Conservation (phyloP, 2,113 vertebrate genomes). For the Rousettus leschenaultii region DNA sequence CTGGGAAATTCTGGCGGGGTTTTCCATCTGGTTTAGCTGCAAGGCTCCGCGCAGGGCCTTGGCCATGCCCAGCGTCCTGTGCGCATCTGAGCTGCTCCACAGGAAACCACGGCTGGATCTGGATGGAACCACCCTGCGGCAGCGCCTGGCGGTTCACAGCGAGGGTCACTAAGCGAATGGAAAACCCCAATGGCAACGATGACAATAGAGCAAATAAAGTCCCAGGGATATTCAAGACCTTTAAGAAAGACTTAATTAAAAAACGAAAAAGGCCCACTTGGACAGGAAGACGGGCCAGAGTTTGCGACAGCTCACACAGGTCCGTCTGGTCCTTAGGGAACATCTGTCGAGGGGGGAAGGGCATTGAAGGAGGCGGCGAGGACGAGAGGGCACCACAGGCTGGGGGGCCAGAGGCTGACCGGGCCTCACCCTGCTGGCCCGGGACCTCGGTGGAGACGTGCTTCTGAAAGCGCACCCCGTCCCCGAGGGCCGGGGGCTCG, state of each 20-base stretch:
- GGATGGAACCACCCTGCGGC: rapidly evolving
- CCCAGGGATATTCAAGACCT: rapidly evolving
- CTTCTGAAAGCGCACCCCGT: rapidly evolving
- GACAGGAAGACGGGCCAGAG: rapidly evolving
- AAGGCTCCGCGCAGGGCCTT: neutral
- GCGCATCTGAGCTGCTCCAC: rapidly evolving
- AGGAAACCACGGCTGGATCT: rapidly evolving
- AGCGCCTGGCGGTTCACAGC: rapidly evolving
- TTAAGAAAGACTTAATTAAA: neutral
- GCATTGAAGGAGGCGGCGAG: neutral
- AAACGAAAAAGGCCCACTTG: neutral
- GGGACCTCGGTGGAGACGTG: neutral
- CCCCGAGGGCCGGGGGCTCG: too few species aligned
- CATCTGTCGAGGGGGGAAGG: too few species aligned
- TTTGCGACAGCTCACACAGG: rapidly evolving
- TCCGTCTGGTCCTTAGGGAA: rapidly evolving
- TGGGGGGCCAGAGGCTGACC: neutral
- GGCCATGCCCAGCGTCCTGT: rapidly evolving
- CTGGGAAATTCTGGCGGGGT: neutral
- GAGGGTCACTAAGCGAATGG: too few species aligned
- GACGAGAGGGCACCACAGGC: rapidly evolving
- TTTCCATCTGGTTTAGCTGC: neutral
- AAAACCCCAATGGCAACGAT: neutral
- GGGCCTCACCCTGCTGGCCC: neutral
- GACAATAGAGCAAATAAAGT: neutral